phyloP scores from a whole-genome alignment of 2,888 invertebrate genomes.

The Melanotus villosus region DNA sequence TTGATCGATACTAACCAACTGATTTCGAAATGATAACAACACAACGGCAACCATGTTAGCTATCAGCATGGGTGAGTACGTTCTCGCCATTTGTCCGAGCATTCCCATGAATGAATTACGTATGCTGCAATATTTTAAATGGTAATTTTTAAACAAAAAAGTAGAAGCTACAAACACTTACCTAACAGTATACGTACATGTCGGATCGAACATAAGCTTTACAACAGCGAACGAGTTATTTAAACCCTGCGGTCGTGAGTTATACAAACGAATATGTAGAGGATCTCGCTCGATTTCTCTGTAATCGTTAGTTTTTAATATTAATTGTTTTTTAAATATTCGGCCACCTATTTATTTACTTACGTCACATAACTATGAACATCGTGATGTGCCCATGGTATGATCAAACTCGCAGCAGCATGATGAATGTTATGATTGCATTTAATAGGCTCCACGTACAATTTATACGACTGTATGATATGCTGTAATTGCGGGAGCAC shows the following conservation, averaged over 20 bases:
- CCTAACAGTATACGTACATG: conserved; percentile 80
- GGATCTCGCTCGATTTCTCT: conserved; percentile 69
- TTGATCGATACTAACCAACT: conserved; percentile 66
- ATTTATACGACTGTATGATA: conserved; percentile 73
- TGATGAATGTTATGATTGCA: conserved; percentile 69
- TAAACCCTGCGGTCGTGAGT: conserved; percentile 69
- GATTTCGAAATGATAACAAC: conserved; percentile 73
- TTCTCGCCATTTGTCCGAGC: conserved; percentile 76
- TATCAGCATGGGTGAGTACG: conserved; percentile 76
- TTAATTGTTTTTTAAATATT: no score
- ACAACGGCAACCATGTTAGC: conserved; percentile 78
- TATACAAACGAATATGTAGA: conserved; percentile 74
- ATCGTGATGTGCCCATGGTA: conserved; percentile 78
- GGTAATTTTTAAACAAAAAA: no score
- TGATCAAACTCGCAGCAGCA: conserved; percentile 73
- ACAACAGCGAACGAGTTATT: conserved; percentile 70
- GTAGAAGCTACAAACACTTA: conserved; percentile 63
- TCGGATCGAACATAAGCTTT: conserved; percentile 78
- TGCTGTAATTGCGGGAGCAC: conserved; percentile 72
- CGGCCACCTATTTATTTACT: no score
- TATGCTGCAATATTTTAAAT: conserved; percentile 66
- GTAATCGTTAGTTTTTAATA: conserved; percentile 44
- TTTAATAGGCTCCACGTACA: conserved; percentile 73
- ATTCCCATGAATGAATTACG: conserved; percentile 73
- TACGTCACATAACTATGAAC: conserved; percentile 75